These are phyloP conservation scores for Gymnocephalus cernua DNA, from an alignment of 2,113 vertebrate genomes.

Conservation along the genomic window DNA sequence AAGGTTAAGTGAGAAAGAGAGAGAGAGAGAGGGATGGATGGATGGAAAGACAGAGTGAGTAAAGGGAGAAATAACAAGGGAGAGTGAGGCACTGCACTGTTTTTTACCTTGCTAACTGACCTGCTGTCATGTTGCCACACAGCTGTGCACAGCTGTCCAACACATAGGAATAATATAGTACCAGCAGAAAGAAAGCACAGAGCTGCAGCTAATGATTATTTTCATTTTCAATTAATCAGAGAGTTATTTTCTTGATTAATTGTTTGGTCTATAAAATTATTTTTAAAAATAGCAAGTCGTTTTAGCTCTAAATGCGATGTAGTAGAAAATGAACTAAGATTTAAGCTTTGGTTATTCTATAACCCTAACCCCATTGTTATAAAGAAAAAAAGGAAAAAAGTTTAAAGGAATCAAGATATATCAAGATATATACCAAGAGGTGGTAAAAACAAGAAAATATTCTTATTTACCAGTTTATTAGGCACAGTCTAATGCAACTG, in stretches of 20 bases:
- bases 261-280: neutral
- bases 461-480: neutral
- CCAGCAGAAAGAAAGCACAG: neutral
- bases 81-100: constrained; percentile 35
- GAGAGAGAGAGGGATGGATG: neutral
- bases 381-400: neutral
- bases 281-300: neutral
- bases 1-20: constrained; percentile 32
- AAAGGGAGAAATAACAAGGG: constrained; percentile 27
- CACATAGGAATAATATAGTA: neutral
- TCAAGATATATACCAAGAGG: neutral
- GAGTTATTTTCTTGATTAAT: neutral
- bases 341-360: neutral
- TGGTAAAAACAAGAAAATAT: neutral
- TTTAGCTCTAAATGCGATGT: neutral
- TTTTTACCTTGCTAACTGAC: constrained; percentile 62
- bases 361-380: neutral
- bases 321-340: neutral
- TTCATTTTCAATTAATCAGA: neutral
- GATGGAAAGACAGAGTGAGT: constrained; percentile 8
- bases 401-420: neutral
- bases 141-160: constrained; percentile 29
- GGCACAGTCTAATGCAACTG: neutral
- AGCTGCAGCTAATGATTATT: neutral
- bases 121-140: constrained; percentile 39